Evolutionary conservation across 2,113 vertebrate species (phyloP), one percentile per base, ranked within the genome.

Genomic region (Xerus inauris): DNA sequence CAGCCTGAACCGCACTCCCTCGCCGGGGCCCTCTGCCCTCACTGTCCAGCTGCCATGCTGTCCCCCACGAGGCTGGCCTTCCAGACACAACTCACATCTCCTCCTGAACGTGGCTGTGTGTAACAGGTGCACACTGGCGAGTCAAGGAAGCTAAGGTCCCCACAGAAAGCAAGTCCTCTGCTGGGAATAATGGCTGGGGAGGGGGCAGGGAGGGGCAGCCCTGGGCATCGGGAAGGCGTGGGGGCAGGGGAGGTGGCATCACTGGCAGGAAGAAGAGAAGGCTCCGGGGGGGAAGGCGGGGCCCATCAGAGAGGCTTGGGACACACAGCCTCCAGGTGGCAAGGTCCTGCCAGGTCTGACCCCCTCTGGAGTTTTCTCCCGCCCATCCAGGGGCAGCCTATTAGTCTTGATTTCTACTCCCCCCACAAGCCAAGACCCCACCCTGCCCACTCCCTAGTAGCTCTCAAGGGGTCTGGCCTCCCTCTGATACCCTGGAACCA

Each of bases 41-140:
- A 45, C 62, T 0, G 19, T 0, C 11, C 3, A 2, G 8, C 32
- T 11, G 12, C 3, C 13, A 0, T 2, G 42, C 8, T 11, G 7
- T 47, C 87, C 82, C 19, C 64, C 8, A 1, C 0, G 24, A 0
- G 32, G n/a, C 49, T 6, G 38, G 30, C 85, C 80, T 65, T 77
- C 9, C 7, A 38, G 87, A n/a, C 72, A 26, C 65, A 20, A 1
- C 1, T 13, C 82, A 0, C 0, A 0, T 49, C 57, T 51, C 65
- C 6, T 51, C 64, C 83, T 65, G 76, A 65, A 47, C 65, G 22
- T 5, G 62, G 88, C 8, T 9, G 12, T 38, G 20, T 38, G 89
- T 87, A 65, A 71, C 79, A 75, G 94, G 90, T 92, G 96, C 54
- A 64, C 14, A 77, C 90, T 14, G 13, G 54, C 5, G 0, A 67